Conservation (phyloP, 2,797 vertebrate species). For the Agapornis canus region DNA sequence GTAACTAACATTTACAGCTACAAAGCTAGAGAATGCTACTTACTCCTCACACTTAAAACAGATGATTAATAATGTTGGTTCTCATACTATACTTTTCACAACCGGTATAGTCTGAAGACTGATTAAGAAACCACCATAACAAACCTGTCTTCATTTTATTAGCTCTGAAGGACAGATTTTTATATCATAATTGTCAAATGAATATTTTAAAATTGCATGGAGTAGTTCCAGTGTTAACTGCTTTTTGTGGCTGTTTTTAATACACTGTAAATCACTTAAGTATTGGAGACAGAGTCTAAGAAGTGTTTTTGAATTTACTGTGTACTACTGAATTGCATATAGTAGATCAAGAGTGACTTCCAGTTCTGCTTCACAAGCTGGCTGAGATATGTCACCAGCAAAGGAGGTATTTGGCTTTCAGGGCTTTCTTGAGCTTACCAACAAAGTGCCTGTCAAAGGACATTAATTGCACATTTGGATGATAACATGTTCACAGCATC, state of each 20-base stretch:
- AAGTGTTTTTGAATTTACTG: not conserved
- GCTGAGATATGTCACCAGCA: not conserved
- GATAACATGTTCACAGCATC: not conserved
- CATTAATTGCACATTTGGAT: slow-evolving; percentile 7
- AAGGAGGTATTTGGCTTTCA: not conserved
- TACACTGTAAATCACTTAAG: not conserved
- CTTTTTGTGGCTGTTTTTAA: not conserved
- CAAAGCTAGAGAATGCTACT: not conserved
- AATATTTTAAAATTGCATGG: not conserved
- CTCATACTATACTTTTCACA: not conserved
- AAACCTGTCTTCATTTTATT: not conserved
- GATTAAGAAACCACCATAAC: not conserved
- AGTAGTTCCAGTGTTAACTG: not conserved
- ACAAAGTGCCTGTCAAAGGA: not conserved
- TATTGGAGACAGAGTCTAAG: not conserved
- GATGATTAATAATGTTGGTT: not conserved
- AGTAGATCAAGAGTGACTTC: not conserved
- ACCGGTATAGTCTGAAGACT: not conserved
- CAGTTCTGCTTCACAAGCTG: not conserved
- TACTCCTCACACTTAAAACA: not conserved
- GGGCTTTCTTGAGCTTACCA: not conserved
- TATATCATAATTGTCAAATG: not conserved
- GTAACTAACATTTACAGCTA: not conserved
- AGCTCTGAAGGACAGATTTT: not conserved
- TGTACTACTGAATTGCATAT: not conserved